Percentiles rank a stretch among this genome's conserved stretches.
phyloP scores from a whole-genome alignment of 2,113 vertebrate species.

The Crotalus tigris region DNA sequence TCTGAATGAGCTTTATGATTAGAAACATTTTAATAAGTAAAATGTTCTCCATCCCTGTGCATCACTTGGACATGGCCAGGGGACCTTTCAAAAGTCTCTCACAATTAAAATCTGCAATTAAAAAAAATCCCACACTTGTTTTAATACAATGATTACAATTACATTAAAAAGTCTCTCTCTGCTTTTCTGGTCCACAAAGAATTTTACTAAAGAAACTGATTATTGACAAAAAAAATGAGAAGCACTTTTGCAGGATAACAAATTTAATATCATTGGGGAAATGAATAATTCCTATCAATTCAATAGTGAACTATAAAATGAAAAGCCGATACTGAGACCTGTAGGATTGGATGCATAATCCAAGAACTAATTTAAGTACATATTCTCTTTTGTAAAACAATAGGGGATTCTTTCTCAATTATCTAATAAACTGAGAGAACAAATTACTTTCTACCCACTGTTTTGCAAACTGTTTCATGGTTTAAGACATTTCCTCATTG shows the following conservation, averaged over 20 bases:
- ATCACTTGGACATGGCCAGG: neutral
- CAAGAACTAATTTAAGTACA: constrained; percentile 43
- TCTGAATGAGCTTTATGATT: neutral
- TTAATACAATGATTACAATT: neutral
- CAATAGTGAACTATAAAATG: neutral
- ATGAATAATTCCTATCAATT: neutral
- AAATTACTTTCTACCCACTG: constrained; percentile 53
- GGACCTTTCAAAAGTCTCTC: neutral
- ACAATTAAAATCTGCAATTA: neutral
- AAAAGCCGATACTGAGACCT: constrained; percentile 20
- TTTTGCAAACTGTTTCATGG: constrained; percentile 49
- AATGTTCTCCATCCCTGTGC: neutral
- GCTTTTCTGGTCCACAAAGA: neutral
- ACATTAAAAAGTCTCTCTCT: neutral
- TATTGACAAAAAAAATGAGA: neutral
- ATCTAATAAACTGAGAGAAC: constrained; percentile 54
- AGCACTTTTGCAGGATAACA: neutral
- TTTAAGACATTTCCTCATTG: constrained; percentile 53
- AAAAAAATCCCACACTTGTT: neutral
- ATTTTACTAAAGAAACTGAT: neutral
- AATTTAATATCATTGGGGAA: neutral
- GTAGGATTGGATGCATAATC: constrained; percentile 19
- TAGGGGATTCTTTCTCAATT: constrained; percentile 42
- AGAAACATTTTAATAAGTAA: neutral
- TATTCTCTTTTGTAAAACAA: constrained; percentile 47